Evolutionary conservation across 2,888 invertebrate species (phyloP).

Genomic region (Epinotia brunnichana): DNA sequence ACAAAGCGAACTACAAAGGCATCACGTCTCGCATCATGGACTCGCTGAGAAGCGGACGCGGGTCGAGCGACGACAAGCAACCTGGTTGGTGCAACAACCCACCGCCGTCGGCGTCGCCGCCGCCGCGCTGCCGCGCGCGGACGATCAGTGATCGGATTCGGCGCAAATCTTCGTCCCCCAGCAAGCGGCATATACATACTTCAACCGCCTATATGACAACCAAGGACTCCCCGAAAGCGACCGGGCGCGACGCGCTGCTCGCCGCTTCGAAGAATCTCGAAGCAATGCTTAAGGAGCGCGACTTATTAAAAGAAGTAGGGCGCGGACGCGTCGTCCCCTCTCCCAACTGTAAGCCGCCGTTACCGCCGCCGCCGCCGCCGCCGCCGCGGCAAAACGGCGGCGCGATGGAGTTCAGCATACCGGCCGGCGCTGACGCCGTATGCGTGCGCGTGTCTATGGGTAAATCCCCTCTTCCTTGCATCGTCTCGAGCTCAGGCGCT

Average conservation of each 20-base stretch:
- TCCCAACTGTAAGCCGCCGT: slow-evolving; percentile 32
- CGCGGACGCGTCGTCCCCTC: slow-evolving; percentile 20
- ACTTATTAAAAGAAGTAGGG: slow-evolving; percentile 17
- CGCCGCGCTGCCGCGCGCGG: slow-evolving; percentile 13
- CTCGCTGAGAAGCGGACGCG: slow-evolving; percentile 19
- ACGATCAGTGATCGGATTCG: slow-evolving; percentile 15
- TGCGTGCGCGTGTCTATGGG: slow-evolving; percentile 43
- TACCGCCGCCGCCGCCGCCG: slow-evolving; percentile 25
- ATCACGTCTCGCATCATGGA: slow-evolving; percentile 34
- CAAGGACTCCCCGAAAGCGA: background rate
- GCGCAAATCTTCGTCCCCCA: background rate
- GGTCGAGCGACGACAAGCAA: background rate
- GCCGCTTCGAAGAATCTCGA: slow-evolving; percentile 16
- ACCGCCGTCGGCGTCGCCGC: slow-evolving; percentile 1
- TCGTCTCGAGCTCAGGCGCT: background rate
- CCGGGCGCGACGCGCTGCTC: slow-evolving; percentile 5
- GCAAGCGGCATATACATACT: slow-evolving; percentile 18
- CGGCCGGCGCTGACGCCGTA: slow-evolving; percentile 35
- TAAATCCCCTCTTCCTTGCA: background rate
- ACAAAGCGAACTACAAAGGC: slow-evolving; percentile 1
- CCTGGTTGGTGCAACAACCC: slow-evolving; percentile 25
- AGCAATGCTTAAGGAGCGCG: slow-evolving; percentile 17
- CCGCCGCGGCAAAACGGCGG: slow-evolving; percentile 30
- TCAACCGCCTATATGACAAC: background rate
- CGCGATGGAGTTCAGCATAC: slow-evolving; percentile 41